A percentile compares a stretch with the other conserved stretches of the same genome.
These are phyloP conservation scores for Thera obeliscata DNA, from an alignment of 2,888 invertebrate genomes.

Conservation along the genomic window DNA sequence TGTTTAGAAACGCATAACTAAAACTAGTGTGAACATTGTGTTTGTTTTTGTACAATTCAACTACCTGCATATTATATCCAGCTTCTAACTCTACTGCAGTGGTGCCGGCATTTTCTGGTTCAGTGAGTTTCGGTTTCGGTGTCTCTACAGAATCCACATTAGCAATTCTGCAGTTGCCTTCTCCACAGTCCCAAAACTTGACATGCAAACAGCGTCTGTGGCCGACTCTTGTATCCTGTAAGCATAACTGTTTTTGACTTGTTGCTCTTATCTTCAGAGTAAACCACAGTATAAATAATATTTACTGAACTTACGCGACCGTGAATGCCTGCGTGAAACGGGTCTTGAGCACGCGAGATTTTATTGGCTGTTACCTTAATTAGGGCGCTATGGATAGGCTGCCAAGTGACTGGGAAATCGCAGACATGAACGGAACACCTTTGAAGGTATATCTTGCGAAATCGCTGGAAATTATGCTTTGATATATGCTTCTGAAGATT, in stretches of 20 bases:
- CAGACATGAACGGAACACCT: slow-evolving; percentile 12
- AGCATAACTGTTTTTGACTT: slow-evolving; percentile 46
- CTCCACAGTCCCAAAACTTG: slow-evolving; percentile 18
- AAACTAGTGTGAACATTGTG: background rate
- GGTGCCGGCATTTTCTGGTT: background rate
- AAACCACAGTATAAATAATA: slow-evolving; percentile 30
- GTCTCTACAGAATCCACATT: slow-evolving; percentile 14
- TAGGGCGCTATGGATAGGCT: slow-evolving; percentile 48
- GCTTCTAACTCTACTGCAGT: background rate
- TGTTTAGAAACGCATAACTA: too few relatives aligned
- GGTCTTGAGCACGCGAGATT: slow-evolving; percentile 66
- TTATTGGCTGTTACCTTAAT: slow-evolving; percentile 66
- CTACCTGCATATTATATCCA: too few relatives aligned
- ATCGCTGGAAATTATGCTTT: slow-evolving; percentile 3
- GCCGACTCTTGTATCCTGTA: slow-evolving; percentile 18
- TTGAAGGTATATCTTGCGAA: slow-evolving; percentile 8
- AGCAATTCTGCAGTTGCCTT: slow-evolving; percentile 16
- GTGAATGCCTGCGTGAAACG: slow-evolving; percentile 59
- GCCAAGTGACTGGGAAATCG: slow-evolving; percentile 26
- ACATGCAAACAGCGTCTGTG: slow-evolving; percentile 30
- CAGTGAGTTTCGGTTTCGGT: slow-evolving; percentile 3
- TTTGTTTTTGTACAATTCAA: background rate
- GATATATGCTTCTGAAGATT: background rate
- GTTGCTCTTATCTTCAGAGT: slow-evolving; percentile 56
- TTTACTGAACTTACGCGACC: slow-evolving; percentile 46